Evolutionary conservation across 2,113 vertebrate genomes (phyloP).

Genomic region (Orcinus orca): DNA sequence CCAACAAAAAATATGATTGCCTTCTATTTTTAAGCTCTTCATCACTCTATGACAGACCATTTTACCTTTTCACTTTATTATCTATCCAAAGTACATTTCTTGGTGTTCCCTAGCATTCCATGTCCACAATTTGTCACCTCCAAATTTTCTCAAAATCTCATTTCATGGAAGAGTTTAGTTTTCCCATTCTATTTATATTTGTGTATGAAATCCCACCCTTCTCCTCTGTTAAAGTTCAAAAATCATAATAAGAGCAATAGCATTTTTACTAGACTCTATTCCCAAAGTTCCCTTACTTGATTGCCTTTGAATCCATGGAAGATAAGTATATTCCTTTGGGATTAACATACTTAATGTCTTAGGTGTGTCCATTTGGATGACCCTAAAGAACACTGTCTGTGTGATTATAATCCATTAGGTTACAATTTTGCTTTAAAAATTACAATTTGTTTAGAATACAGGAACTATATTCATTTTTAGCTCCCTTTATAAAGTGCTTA

Average conservation of each 20-base stretch:
- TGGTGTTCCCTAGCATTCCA: background rate
- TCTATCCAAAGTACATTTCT: background rate
- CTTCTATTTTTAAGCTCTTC: background rate
- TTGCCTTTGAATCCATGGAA: background rate
- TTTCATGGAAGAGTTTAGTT: background rate
- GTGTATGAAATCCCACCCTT: background rate
- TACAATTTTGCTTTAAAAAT: background rate
- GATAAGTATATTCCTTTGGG: background rate
- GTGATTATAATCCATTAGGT: background rate
- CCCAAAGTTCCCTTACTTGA: background rate
- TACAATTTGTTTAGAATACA: background rate
- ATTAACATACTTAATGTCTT: background rate
- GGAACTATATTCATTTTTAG: background rate
- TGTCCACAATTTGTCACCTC: background rate
- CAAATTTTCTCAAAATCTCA: conserved; percentile 3
- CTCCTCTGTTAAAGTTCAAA: background rate
- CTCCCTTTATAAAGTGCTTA: background rate
- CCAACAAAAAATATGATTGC: background rate
- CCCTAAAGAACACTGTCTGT: background rate
- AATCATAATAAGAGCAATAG: background rate
- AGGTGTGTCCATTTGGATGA: background rate
- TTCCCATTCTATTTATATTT: background rate
- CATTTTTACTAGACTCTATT: background rate
- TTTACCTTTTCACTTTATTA: background rate
- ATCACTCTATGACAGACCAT: background rate